Percentiles rank a stretch among this genome's conserved stretches.
phyloP scores from a whole-genome alignment of 23 tunicate genomes.

The Halocynthia aurantium region DNA sequence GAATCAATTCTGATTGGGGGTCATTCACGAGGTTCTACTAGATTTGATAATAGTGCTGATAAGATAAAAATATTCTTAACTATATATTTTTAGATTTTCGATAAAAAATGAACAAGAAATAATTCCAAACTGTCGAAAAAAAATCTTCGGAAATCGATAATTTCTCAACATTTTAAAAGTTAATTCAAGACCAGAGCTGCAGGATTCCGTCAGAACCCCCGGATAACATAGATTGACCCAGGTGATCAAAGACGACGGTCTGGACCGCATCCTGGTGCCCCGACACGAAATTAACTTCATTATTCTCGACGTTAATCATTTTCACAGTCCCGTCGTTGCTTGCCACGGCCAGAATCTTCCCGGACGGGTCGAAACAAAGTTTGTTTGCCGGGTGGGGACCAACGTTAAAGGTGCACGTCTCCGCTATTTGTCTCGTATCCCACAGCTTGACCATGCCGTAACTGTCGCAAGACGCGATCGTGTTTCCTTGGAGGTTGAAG shows the following conservation, averaged over 20 bases:
- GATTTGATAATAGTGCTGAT: too few relatives aligned
- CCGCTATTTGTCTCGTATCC: slow-evolving; percentile 66
- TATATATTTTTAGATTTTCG: too few relatives aligned
- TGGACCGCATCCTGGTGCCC: slow-evolving; percentile 86
- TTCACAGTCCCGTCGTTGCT: slow-evolving; percentile 81
- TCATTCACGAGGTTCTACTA: too few relatives aligned
- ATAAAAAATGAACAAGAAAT: too few relatives aligned
- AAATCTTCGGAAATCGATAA: too few relatives aligned
- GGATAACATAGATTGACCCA: slow-evolving; percentile 57
- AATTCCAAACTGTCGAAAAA: too few relatives aligned
- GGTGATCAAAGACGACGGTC: slow-evolving; percentile 51
- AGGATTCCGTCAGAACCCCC: slow-evolving; percentile 78
- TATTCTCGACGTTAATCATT: slow-evolving; percentile 60
- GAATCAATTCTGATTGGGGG: too few relatives aligned
- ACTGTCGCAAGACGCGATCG: slow-evolving; percentile 90
- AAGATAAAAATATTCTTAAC: too few relatives aligned
- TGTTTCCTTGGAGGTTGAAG: slow-evolving; percentile 88
- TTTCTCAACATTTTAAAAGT: too few relatives aligned
- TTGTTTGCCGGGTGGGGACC: slow-evolving; percentile 93
- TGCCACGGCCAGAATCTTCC: slow-evolving; percentile 86
- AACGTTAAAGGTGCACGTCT: slow-evolving; percentile 51
- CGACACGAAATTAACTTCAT: slow-evolving; percentile 42
- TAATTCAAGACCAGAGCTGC: slow-evolving; percentile 61
- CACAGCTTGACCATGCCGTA: slow-evolving; percentile 93
- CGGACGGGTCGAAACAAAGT: slow-evolving; percentile 78